Evolutionary conservation across 2,888 invertebrate species (phyloP).

Genomic region (Brenthis daphne): DNA sequence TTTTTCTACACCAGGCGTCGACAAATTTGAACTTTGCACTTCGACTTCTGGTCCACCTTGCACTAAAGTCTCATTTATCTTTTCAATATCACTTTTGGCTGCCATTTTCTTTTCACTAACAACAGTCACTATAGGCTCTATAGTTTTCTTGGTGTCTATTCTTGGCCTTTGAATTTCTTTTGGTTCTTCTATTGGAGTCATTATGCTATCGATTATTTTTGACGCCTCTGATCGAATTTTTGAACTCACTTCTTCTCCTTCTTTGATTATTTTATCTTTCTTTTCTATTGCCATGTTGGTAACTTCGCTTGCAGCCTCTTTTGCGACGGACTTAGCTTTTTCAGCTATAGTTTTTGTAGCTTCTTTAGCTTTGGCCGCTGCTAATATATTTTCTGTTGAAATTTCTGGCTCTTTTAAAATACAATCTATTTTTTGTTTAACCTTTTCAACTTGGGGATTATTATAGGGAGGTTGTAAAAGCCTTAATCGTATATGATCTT

Average conservation of each 20-base stretch:
- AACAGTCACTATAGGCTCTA: slow-evolving; percentile 70
- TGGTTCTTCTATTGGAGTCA: slow-evolving; percentile 74
- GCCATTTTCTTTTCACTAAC: slow-evolving; percentile 68
- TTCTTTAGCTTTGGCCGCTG: slow-evolving; percentile 51
- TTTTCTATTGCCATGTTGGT: slow-evolving; percentile 54
- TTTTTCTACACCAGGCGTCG: slow-evolving; percentile 62
- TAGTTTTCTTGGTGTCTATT: slow-evolving; percentile 51
- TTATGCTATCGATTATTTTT: slow-evolving; percentile 73
- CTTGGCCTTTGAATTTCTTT: slow-evolving; percentile 52
- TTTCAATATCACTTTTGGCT: slow-evolving; percentile 53
- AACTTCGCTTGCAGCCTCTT: slow-evolving; percentile 56
- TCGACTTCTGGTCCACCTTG: slow-evolving; percentile 83
- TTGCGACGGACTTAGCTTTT: slow-evolving; percentile 57
- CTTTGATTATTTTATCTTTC: slow-evolving; percentile 59
- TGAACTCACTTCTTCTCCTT: slow-evolving; percentile 56
- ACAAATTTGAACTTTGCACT: slow-evolving; percentile 82
- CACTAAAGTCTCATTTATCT: slow-evolving; percentile 73
- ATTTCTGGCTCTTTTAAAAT: slow-evolving; percentile 76
- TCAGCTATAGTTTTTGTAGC: slow-evolving; percentile 54
- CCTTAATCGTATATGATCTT: slow-evolving; percentile 68
- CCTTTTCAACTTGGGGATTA: slow-evolving; percentile 76
- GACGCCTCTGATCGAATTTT: slow-evolving; percentile 68
- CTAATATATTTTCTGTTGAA: slow-evolving; percentile 70
- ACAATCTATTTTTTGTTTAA: slow-evolving; percentile 74
- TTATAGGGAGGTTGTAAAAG: slow-evolving; percentile 73